Conservation (phyloP, 2,797 vertebrate species). For the Mormyrops attenuatus region DNA sequence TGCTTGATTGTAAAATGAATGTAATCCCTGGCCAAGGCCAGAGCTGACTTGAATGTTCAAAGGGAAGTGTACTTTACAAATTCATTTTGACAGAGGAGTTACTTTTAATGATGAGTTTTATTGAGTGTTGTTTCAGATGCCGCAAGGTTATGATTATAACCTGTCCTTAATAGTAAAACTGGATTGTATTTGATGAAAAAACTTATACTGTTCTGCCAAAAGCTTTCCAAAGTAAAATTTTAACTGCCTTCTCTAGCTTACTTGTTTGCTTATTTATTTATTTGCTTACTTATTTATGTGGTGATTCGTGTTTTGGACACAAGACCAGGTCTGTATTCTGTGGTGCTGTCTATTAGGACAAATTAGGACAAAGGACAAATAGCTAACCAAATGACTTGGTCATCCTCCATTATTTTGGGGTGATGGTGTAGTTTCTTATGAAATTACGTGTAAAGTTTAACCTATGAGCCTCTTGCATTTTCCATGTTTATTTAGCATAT, state of each 20-base stretch:
- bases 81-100: not conserved
- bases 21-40: not conserved
- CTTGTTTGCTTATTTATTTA: not conserved
- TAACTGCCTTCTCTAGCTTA: not conserved
- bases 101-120: slow-evolving; percentile 11
- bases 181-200: not conserved
- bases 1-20: not conserved
- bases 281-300: not conserved
- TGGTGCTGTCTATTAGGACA: not conserved
- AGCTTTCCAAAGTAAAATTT: not conserved
- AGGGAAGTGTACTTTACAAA: not conserved
- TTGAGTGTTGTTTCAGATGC: slow-evolving; percentile 7
- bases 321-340: not conserved
- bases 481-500: not conserved
- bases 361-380: not conserved
- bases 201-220: not conserved
- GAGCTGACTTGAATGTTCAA: not conserved
- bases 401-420: not conserved
- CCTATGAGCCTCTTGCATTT: not conserved
- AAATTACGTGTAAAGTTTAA: not conserved
- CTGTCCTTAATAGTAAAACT: not conserved
- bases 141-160: not conserved
- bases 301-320: not conserved
- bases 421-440: not conserved
- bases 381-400: not conserved